Percentiles rank a stretch among this genome's conserved stretches.
Conservation (phyloP, 1,140 invertebrate species). For the Drosophila funebris region DNA sequence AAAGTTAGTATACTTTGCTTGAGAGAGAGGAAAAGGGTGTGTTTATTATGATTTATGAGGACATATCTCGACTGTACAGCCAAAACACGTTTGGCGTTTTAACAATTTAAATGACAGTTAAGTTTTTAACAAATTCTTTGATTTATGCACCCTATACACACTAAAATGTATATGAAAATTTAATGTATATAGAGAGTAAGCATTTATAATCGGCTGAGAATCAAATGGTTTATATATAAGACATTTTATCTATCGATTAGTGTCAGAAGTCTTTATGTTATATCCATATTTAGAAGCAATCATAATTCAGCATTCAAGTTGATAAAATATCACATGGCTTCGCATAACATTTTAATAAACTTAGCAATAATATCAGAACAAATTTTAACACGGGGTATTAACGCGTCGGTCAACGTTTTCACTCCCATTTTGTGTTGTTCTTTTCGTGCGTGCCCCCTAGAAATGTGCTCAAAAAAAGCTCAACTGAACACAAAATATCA, state of each 20-base stretch:
- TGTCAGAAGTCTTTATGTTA: too few relatives aligned
- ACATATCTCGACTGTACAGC: neutral
- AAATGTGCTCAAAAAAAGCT: constrained; percentile 55
- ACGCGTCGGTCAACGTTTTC: neutral
- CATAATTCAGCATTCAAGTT: too few relatives aligned
- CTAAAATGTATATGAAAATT: too few relatives aligned
- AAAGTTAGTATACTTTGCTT: constrained; percentile 7
- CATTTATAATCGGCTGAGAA: too few relatives aligned
- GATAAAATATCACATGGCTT: too few relatives aligned
- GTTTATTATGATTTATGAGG: constrained; percentile 34
- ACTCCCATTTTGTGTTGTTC: neutral
- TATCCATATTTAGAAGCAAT: too few relatives aligned
- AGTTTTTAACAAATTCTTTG: neutral
- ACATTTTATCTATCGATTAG: too few relatives aligned
- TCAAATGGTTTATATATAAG: too few relatives aligned
- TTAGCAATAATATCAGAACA: neutral
- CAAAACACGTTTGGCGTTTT: neutral
- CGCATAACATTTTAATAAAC: neutral
- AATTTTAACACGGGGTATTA: neutral
- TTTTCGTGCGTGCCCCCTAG: neutral
- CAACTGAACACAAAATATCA: constrained; percentile 60
- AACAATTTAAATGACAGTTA: neutral
- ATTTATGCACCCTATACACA: neutral
- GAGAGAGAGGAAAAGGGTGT: neutral
- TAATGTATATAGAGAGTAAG: too few relatives aligned